phyloP scores from a whole-genome alignment of 1,140 invertebrate species.

The Acyrthosiphon pisum region DNA sequence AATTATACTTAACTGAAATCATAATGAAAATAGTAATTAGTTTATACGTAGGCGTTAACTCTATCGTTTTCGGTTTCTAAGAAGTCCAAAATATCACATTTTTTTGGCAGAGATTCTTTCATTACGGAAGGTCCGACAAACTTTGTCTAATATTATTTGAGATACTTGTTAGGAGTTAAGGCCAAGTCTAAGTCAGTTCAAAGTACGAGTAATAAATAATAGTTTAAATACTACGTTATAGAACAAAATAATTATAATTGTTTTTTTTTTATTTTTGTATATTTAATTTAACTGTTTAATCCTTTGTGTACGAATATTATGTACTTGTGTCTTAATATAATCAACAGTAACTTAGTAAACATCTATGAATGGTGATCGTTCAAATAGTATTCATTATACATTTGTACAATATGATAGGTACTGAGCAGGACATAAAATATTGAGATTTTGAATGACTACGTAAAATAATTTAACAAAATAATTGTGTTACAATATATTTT shows the following conservation, averaged over 20 bases:
- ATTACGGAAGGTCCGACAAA: neutral
- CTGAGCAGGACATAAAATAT: no score
- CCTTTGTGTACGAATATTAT: neutral
- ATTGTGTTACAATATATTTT: no score
- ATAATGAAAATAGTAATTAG: neutral
- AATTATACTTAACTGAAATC: neutral
- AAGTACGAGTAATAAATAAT: neutral
- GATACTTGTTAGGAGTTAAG: neutral
- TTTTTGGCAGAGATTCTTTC: constrained; percentile 35
- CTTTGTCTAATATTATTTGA: constrained; percentile 1
- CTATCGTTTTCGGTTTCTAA: neutral
- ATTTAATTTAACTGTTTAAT: neutral
- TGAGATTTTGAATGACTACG: no score
- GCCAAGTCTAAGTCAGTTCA: neutral
- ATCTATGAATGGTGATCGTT: neutral
- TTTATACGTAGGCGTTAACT: neutral
- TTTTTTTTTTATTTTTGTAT: neutral
- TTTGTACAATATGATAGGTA: no score
- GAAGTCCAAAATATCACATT: constrained; percentile 7
- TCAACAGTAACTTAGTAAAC: neutral
- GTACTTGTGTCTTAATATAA: neutral
- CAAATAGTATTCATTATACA: neutral
- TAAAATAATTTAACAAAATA: no score
- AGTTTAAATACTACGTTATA: neutral
- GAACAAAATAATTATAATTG: neutral